Evolutionary conservation across 2,888 invertebrate genomes (phyloP).

Genomic region (Meiosimyza decipiens): DNA sequence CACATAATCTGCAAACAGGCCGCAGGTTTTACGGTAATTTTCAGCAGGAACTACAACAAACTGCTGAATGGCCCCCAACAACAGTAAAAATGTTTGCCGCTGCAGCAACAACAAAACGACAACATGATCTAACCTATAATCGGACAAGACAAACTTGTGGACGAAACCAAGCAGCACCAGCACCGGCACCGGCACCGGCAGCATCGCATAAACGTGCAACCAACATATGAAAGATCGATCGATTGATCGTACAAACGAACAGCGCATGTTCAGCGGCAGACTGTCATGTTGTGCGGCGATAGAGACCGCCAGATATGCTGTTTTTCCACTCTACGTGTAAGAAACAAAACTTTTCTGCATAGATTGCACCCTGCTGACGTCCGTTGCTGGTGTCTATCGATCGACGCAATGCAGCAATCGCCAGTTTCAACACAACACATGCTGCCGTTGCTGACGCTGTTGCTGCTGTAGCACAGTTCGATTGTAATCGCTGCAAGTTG

Average conservation of each 20-base stretch:
- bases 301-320: slow-evolving; percentile 14
- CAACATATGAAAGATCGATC: background rate
- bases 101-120: background rate
- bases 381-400: background rate
- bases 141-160: slow-evolving; percentile 18
- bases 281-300: slow-evolving; percentile 4
- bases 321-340: background rate
- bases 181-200: background rate
- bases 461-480: slow-evolving; percentile 45
- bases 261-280: slow-evolving; percentile 18
- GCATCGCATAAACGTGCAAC: background rate
- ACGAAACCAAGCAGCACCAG: background rate
- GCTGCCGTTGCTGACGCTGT: slow-evolving; percentile 3
- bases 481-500: slow-evolving; percentile 55
- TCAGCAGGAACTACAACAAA: background rate
- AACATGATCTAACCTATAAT: slow-evolving; percentile 22
- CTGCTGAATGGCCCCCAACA: slow-evolving; percentile 1
- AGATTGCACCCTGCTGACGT: background rate
- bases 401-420: background rate
- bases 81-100: background rate
- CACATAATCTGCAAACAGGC: background rate
- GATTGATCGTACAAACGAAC: slow-evolving; percentile 7
- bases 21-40: background rate
- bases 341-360: slow-evolving; percentile 7
- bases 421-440: slow-evolving; percentile 11